Percentiles rank a stretch among this genome's conserved stretches.
phyloP scores from a whole-genome alignment of 2,888 invertebrate genomes.

The Agriotes lineatus region DNA sequence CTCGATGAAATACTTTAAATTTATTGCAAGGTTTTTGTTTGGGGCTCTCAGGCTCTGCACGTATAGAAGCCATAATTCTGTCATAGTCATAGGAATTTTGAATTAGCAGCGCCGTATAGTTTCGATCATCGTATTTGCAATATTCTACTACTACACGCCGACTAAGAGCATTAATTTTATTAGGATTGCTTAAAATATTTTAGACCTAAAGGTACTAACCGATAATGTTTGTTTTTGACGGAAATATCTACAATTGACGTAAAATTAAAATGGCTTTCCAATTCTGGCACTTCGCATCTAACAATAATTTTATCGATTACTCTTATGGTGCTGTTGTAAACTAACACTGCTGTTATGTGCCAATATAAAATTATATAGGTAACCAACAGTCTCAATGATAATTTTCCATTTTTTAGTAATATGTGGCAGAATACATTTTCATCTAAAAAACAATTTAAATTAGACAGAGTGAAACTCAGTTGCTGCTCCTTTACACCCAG shows the following conservation, averaged over 20 bases:
- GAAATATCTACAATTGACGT: neutral
- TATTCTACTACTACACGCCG: neutral
- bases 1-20: neutral
- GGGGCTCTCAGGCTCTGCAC: neutral
- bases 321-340: neutral
- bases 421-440: neutral
- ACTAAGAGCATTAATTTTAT: no score
- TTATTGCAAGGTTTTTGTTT: neutral
- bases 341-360: neutral
- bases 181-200: no score
- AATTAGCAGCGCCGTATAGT: neutral
- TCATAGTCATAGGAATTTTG: neutral
- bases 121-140: neutral
- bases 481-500: no score
- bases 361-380: neutral
- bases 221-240: neutral
- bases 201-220: no score
- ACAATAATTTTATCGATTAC: neutral
- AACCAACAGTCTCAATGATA: neutral
- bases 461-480: no score
- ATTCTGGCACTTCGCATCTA: conserved; percentile 7
- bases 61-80: neutral
- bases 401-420: neutral
- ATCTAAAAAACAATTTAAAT: neutral
- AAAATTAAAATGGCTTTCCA: neutral